Evolutionary conservation across 2,888 invertebrate species (phyloP), one percentile per base, ranked within the genome.

Genomic region (Heliconius erato): DNA sequence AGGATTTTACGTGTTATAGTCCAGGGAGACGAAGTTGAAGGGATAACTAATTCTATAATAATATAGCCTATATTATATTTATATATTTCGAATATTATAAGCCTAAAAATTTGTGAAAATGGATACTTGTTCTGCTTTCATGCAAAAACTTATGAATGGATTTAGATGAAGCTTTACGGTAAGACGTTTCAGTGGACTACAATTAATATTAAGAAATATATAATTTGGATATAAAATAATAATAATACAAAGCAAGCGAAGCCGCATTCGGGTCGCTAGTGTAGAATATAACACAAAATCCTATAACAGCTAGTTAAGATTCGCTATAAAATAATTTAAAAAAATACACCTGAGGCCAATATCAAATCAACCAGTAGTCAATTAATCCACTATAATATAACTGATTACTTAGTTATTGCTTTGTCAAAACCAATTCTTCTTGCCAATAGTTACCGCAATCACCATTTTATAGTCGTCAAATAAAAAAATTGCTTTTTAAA

Each of bases 401-500:
- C 26, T 72, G 16, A 72, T 72, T 72, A 44, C 44, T 72, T 16
- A 72, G 72, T 72, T 44, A 72, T 44, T 40, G 40, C 59, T 40
- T 63, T 26, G 76, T 26, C 59, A 63, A 76, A 76, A 76, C 16
- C 76, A 63, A 63, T 76, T 76, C 59, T 35, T 68, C 32, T 28
- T 16, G 44, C 35, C 19, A 44, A 69, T 69, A 28, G 74, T 28
- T 74, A n/a, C 71, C 26, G 59, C 71, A 71, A 79, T 74, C 72
- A 32, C 59, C 40, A 26, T 77, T 82, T 77, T 82, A 83, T 78
- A 82, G 72, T 78, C 65, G 54, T 82, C 35, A 59, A 35, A 76
- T 59, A 74, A 59, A 74, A n/a, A 80, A 79, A 35, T 78, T 80
- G 80, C 80, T 74, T 80, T 79, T 84, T 54, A 54, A 80, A 78